Evolutionary conservation across 2,888 invertebrate species (phyloP), one percentile per base, ranked within the genome.

Genomic region (Drosophila ustulata): DNA sequence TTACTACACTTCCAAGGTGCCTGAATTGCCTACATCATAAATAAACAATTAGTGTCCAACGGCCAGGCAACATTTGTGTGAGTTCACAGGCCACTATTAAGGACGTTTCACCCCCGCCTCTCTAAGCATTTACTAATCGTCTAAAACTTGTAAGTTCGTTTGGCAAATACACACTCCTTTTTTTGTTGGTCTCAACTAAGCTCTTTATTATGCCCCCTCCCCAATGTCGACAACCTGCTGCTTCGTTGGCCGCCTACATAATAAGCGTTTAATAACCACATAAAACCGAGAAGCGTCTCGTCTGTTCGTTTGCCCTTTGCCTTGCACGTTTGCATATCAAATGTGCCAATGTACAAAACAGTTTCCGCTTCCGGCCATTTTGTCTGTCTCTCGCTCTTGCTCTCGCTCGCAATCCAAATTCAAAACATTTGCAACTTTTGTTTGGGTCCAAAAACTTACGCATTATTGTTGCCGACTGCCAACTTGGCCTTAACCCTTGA

Each of bases 361-460:
- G 66, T 80, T 79, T 79, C 72, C 75, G 80, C 78, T 78, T 80
- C 80, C 78, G 80, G 79, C 65, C 63, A 61, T 78, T 79, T 75
- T 66, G 80, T 75, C 75, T 74, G 71, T 45, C 55, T 18, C 18
- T 18, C 18, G 9, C 18, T 13, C 13, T 52, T 37, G 37, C 7
- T 9, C 64, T 37, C 26, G 37, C 45, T 3, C 47, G 34, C 43
- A 51, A 52, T 51, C 53, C 7, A 58, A 68, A 68, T 66, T 55
- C 51, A 32, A 61, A 63, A 55, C 45, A 62, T 37, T 71, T 45
- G 41, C 55, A 72, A 68, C 61, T 62, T 72, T 72, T 62, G 66
- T 65, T 77, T 66, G 37, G 53, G 66, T 49, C 67, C 75, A 78
- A 67, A 68, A 75, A 78, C 80, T 78, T 68, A 72, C 63, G 75